Conservation (phyloP, 2,113 vertebrate species). For the Galemys pyrenaicus region DNA sequence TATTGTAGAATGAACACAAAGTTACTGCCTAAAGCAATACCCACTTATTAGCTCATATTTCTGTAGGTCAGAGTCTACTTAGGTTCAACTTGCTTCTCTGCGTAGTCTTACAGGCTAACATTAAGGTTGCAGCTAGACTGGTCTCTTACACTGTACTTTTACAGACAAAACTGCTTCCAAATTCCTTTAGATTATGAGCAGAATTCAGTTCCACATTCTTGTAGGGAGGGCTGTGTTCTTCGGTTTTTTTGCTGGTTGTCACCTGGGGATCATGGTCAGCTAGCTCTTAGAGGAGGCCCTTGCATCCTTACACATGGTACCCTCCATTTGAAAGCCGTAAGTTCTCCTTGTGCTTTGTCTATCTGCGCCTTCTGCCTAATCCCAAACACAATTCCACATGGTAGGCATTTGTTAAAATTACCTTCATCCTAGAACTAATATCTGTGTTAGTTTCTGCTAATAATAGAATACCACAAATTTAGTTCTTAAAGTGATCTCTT, state of each 20-base stretch:
- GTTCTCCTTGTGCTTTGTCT: neutral
- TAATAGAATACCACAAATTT: neutral
- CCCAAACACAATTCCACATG: neutral
- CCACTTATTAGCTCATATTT: neutral
- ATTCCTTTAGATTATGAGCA: neutral
- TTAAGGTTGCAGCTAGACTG: neutral
- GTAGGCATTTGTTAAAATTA: neutral
- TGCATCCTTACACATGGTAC: fast-evolving
- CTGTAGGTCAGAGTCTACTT: neutral
- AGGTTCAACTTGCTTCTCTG: neutral
- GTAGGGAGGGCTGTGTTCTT: no score
- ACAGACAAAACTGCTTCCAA: neutral
- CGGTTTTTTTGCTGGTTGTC: neutral
- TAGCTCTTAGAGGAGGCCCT: no score
- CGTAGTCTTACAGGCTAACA: neutral
- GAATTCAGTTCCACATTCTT: neutral
- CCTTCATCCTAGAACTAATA: neutral
- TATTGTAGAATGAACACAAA: neutral
- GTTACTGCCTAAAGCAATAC: neutral
- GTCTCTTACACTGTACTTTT: neutral
- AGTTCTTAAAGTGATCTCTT: neutral
- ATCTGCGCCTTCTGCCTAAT: neutral
- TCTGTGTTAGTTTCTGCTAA: neutral
- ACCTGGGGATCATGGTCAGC: neutral
- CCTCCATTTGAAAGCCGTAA: neutral